Evolutionary conservation across 2,113 vertebrate species (phyloP).

Genomic region (Pseudopodoces humilis): DNA sequence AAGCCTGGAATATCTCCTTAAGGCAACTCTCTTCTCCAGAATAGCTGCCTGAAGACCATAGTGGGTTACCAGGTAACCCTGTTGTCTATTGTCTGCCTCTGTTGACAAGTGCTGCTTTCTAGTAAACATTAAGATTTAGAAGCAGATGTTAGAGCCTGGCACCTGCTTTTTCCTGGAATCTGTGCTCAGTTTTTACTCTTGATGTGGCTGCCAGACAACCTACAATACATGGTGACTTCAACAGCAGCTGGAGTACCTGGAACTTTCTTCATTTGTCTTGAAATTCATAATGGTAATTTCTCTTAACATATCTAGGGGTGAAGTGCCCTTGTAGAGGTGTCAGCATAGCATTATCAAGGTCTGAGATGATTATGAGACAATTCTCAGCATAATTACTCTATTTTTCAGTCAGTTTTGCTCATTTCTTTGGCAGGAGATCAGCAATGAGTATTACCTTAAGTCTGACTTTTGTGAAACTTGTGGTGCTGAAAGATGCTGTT

Average conservation of each 20-base stretch:
- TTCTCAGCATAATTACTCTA: background rate
- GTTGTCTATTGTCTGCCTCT: background rate
- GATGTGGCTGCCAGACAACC: background rate
- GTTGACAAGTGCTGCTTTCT: background rate
- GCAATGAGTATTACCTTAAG: background rate
- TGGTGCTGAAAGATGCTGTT: background rate
- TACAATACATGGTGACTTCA: background rate
- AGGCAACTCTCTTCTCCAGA: background rate
- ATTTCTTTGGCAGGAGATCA: background rate
- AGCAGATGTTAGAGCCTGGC: background rate
- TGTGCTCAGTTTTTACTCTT: accelerated
- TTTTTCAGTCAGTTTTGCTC: background rate
- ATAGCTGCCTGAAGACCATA: background rate
- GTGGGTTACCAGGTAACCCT: background rate
- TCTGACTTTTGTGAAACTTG: background rate
- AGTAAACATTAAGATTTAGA: background rate
- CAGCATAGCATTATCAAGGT: background rate
- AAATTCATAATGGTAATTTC: background rate
- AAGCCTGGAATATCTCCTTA: background rate
- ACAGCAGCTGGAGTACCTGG: background rate
- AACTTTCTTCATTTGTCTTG: background rate
- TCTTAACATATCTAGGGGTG: background rate
- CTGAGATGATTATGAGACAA: background rate
- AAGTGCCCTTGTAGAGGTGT: accelerated
- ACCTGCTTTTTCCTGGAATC: background rate